These are phyloP conservation scores for Drosophila murphyi DNA, from an alignment of 1,140 invertebrate genomes.

Conservation along the genomic window DNA sequence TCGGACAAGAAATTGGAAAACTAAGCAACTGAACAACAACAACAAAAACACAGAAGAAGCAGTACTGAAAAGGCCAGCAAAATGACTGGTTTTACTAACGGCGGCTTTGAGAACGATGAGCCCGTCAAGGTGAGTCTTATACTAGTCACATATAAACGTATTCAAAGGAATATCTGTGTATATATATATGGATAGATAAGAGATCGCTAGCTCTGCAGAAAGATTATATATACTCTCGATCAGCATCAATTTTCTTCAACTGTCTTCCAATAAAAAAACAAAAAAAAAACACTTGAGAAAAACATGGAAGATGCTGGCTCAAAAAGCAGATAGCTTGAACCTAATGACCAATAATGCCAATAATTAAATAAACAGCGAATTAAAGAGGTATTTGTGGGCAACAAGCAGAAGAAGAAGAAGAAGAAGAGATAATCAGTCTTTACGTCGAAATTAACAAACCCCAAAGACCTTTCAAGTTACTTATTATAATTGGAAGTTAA, in stretches of 20 bases:
- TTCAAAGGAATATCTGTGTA: constrained; percentile 41
- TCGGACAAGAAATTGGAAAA: constrained; percentile 2
- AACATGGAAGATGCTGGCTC: too few species aligned
- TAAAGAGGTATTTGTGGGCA: too few species aligned
- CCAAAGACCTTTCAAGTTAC: neutral
- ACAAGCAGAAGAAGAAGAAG: neutral
- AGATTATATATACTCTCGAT: too few species aligned
- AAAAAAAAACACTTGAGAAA: neutral
- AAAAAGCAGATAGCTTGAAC: too few species aligned
- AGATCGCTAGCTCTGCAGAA: too few species aligned
- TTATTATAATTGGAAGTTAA: neutral
- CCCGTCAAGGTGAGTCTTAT: constrained; percentile 77
- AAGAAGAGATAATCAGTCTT: constrained; percentile 6
- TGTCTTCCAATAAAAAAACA: constrained; percentile 9
- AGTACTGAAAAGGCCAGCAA: constrained; percentile 56
- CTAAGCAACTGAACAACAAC: neutral
- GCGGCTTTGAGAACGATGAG: constrained; percentile 82
- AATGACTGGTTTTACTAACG: constrained; percentile 82
- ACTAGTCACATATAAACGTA: constrained; percentile 45
- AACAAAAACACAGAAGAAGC: constrained; percentile 2
- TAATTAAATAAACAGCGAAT: too few species aligned
- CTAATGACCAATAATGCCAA: too few species aligned
- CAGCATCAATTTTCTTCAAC: too few species aligned
- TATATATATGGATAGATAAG: too few species aligned
- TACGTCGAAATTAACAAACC: too few species aligned